Evolutionary conservation across 64 coral and sea anemone genomes (phyloP), one percentile per base, ranked within the genome.

Genomic region (Pocillopora verrucosa): DNA sequence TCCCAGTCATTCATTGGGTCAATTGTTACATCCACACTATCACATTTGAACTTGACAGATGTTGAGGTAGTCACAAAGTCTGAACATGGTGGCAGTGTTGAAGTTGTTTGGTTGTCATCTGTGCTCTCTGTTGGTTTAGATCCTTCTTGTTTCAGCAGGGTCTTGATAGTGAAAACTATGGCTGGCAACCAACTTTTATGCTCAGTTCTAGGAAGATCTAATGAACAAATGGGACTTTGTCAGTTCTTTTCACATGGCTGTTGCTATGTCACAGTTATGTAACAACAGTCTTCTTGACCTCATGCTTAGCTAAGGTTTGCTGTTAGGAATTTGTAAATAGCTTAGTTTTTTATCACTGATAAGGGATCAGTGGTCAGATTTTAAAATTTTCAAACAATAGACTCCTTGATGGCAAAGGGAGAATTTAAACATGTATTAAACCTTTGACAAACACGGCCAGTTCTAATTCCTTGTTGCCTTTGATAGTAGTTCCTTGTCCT

Each of bases 121-220:
- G 41, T 59, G 25, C 86, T 36, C 15, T 96, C 90, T 16, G 75
- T 36, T 56, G 26, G 61, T 76, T 90, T 91, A 5, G 86, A 79
- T 15, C 87, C 77, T 60, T 92, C 80, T 60, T 98, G 96, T 59
- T 94, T 94, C 12, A 98, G 69, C 7, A 98, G 76, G 16, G 96
- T 98, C 70, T 98, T 98, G 72, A 94, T 92, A 51, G 96, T 94
- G 38, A 80, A 92, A 36, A 98, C 96, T 36, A 98, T 98, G 13
- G 96, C 93, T 12, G 96, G 96, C 56, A 98, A 65, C 96, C 96
- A 98, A 56, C 96, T 98, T 76, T 92, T 92, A 64, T 98, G 96
- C 13, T 94, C 93, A n/a, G 92, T 98, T 63, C 92, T 87, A 35
- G 96, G 92, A 12, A 98, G 92, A 92, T 98, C 96, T 98, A 72